Percentiles rank a stretch among this genome's conserved stretches.
Evolutionary conservation across 1,140 invertebrate species (phyloP).

Genomic region (Lasaia peninsularis): DNA sequence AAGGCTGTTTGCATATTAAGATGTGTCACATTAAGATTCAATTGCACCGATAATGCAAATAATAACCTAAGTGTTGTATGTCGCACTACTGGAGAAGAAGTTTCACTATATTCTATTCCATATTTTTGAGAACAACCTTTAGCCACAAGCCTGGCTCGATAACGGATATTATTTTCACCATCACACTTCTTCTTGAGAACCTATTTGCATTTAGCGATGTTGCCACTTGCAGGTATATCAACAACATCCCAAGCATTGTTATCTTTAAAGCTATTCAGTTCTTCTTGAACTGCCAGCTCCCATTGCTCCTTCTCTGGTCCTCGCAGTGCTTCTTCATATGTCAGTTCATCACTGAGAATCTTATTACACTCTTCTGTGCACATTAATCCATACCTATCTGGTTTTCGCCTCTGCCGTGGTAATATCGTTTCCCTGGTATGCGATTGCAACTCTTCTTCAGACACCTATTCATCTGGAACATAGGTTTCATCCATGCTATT

Average conservation of each 20-base stretch:
- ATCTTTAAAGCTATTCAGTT: conserved; percentile 31
- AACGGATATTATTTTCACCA: conserved; percentile 22
- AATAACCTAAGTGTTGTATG: conserved; percentile 24
- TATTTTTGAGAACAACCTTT: conserved; percentile 26
- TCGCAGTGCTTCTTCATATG: conserved; percentile 19
- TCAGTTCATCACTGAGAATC: conserved; percentile 7
- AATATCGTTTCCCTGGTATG: background rate
- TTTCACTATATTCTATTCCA: conserved; percentile 30
- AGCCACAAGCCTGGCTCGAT: conserved; percentile 26
- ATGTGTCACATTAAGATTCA: conserved; percentile 22
- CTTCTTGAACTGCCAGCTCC: conserved; percentile 24
- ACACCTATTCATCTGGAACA: conserved; percentile 1
- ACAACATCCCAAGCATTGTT: conserved; percentile 29
- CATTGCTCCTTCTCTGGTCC: conserved; percentile 29
- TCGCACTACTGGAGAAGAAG: conserved; percentile 28
- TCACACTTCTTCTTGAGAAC: conserved; percentile 30
- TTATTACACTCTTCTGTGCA: background rate
- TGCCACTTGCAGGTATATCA: conserved; percentile 11
- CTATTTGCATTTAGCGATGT: conserved; percentile 33
- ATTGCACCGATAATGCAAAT: conserved; percentile 18
- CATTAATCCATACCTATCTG: background rate
- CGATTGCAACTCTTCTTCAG: background rate
- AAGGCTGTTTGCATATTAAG: conserved; percentile 57
- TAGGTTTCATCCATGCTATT: conserved; percentile 7
- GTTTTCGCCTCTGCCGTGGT: background rate